phyloP scores from a whole-genome alignment of 2,888 invertebrate genomes.

The Augiades crinisus region DNA sequence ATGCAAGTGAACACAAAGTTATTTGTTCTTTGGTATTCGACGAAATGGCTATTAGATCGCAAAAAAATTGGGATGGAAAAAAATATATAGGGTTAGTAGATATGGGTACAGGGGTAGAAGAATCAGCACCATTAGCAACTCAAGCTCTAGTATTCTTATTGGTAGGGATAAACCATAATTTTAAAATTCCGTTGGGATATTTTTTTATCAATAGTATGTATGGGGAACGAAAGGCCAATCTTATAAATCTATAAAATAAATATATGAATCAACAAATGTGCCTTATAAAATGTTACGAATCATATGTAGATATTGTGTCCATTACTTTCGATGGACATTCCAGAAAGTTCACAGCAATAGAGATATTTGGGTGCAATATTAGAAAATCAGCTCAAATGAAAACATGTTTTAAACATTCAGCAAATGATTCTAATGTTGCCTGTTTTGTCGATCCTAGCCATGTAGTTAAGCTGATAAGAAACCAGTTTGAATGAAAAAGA shows the following conservation, averaged over 20 bases:
- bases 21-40: conserved; percentile 26
- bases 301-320: conserved; percentile 21
- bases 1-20: not conserved
- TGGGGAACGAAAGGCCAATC: conserved; percentile 18
- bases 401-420: not conserved
- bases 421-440: not conserved
- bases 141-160: conserved; percentile 30
- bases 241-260: no score
- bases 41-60: conserved; percentile 29
- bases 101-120: conserved; percentile 19
- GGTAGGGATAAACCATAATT: conserved; percentile 28
- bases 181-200: conserved; percentile 30
- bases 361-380: not conserved
- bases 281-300: conserved; percentile 22
- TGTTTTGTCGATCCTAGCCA: not conserved
- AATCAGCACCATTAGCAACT: conserved; percentile 18
- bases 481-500: not conserved
- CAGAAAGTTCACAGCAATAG: not conserved
- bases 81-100: conserved; percentile 30
- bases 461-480: not conserved
- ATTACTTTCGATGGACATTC: conserved; percentile 19
- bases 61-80: conserved; percentile 30
- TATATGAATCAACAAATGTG: no score
- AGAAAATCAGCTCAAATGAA: not conserved
- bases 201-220: conserved; percentile 27